Evolutionary conservation across 2,113 vertebrate species (phyloP).

Genomic region (Zootoca vivipara): DNA sequence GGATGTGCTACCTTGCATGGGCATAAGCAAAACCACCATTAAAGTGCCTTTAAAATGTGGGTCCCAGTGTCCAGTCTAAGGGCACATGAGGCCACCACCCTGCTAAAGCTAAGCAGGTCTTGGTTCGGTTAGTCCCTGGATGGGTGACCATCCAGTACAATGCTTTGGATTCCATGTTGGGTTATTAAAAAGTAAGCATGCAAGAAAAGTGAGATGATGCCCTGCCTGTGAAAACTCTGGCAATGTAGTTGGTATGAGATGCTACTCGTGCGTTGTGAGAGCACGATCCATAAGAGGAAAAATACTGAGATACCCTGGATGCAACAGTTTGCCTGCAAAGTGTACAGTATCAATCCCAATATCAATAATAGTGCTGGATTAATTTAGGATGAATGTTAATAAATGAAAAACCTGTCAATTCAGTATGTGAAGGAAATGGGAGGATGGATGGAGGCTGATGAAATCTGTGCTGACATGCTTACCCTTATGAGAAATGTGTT

Average conservation of each 20-base stretch:
- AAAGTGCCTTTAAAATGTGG: too few species aligned
- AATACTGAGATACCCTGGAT: slow-evolving; percentile 6
- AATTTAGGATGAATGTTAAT: slow-evolving; percentile 30
- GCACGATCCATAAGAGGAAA: not conserved
- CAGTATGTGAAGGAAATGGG: not conserved
- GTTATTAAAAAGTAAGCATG: too few species aligned
- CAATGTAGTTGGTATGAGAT: not conserved
- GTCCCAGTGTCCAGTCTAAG: too few species aligned
- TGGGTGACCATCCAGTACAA: too few species aligned
- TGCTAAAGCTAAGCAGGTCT: too few species aligned
- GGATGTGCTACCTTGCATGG: too few species aligned
- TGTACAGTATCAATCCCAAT: not conserved
- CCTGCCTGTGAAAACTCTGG: not conserved
- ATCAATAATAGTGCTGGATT: not conserved
- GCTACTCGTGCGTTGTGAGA: slow-evolving; percentile 6
- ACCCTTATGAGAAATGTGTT: slow-evolving; percentile 29
- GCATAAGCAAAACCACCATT: too few species aligned
- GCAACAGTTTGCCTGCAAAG: slow-evolving; percentile 6
- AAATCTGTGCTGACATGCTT: not conserved
- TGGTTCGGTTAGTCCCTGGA: too few species aligned
- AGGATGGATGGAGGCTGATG: not conserved
- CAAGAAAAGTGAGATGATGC: fast-evolving
- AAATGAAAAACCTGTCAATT: not conserved
- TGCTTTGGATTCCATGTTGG: too few species aligned
- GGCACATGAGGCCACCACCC: too few species aligned